These are phyloP conservation scores for Hippocampus mohnikei DNA, from an alignment of 2,113 vertebrate species.

Conservation along the genomic window DNA sequence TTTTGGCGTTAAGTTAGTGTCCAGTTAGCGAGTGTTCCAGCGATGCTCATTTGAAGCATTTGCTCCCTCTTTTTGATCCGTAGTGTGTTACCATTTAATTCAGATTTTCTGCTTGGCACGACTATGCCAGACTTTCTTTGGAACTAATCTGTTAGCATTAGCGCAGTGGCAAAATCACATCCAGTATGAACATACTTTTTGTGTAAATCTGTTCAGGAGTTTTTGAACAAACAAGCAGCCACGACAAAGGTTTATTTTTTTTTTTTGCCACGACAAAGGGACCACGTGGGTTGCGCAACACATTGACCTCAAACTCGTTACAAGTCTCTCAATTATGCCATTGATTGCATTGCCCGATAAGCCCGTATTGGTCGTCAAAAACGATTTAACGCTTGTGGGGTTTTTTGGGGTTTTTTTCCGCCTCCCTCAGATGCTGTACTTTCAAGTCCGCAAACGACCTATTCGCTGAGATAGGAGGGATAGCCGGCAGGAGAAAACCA, in stretches of 20 bases:
- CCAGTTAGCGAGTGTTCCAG: too few relatives aligned
- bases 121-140: too few relatives aligned
- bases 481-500: conserved; percentile 15
- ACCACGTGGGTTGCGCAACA: neutral
- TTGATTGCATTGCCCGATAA: neutral
- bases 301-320: neutral
- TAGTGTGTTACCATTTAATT: too few relatives aligned
- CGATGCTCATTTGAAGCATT: too few relatives aligned
- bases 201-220: neutral
- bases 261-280: neutral
- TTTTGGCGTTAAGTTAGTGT: too few relatives aligned
- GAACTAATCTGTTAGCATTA: too few relatives aligned
- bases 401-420: neutral
- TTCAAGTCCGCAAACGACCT: conserved; percentile 53
- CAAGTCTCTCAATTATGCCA: neutral
- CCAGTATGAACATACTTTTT: neutral
- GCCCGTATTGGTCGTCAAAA: neutral
- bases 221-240: neutral
- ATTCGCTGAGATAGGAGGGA: conserved; percentile 38
- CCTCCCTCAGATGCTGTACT: conserved; percentile 67
- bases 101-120: too few relatives aligned
- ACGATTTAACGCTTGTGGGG: neutral
- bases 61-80: too few relatives aligned
- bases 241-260: neutral
- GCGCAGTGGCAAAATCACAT: neutral